Conservation (phyloP, 2,113 vertebrate species). For the Orthonyx spaldingii region DNA sequence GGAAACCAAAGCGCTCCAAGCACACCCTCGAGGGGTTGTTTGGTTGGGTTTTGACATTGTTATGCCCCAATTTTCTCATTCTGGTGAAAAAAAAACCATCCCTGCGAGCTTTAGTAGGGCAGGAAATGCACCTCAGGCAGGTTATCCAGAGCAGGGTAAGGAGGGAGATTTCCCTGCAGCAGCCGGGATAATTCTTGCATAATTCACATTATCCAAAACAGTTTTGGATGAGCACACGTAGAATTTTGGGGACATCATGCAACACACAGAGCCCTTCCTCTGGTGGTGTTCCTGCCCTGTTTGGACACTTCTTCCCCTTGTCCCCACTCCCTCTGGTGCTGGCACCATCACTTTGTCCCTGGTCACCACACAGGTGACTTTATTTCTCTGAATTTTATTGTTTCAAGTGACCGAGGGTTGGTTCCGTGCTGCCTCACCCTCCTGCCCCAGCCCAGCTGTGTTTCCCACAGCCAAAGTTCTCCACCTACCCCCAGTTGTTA, state of each 20-base stretch:
- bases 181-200: neutral
- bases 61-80: neutral
- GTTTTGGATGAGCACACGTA: fast-evolving
- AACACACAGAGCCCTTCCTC: neutral
- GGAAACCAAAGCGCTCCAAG: neutral
- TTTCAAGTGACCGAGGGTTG: fast-evolving
- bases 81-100: neutral
- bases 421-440: neutral
- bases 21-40: neutral
- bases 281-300: neutral
- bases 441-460: neutral
- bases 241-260: fast-evolving
- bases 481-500: too few species aligned
- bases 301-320: neutral
- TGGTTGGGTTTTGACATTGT: neutral
- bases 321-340: neutral
- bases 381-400: neutral
- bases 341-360: fast-evolving
- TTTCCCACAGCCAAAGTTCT: neutral
- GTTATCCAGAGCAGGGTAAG: neutral
- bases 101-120: neutral
- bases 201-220: too few species aligned
- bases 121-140: neutral
- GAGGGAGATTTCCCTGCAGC: neutral
- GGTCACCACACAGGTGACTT: neutral